Conservation (phyloP, 1,140 invertebrate genomes). For the Drosophila novamexicana region DNA sequence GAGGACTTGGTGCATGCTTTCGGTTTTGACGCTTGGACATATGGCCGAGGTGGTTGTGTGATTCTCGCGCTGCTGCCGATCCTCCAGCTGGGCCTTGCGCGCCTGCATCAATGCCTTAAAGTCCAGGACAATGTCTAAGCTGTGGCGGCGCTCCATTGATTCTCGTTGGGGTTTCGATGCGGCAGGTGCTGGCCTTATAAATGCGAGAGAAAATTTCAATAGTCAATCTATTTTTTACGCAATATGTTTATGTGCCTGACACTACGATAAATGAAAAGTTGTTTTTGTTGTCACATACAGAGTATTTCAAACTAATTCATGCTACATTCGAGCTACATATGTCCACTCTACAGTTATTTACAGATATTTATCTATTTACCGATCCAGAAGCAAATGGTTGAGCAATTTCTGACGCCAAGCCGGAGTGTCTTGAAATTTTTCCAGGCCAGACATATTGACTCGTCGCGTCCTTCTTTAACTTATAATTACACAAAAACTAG, state of each 20-base stretch:
- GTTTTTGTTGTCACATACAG: slow-evolving; percentile 6
- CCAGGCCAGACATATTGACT: slow-evolving; percentile 65
- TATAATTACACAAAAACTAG: not conserved
- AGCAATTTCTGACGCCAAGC: slow-evolving; percentile 73
- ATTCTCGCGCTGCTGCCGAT: not conserved
- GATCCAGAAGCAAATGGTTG: slow-evolving; percentile 62
- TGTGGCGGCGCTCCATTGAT: slow-evolving; percentile 47
- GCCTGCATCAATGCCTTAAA: slow-evolving; percentile 34
- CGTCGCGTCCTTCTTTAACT: slow-evolving; percentile 6
- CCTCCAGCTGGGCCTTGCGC: slow-evolving; percentile 4
- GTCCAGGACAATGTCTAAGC: slow-evolving; percentile 49
- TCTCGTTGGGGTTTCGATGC: slow-evolving; percentile 15
- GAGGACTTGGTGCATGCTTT: slow-evolving; percentile 20
- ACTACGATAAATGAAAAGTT: slow-evolving; percentile 15
- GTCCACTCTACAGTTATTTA: slow-evolving; percentile 3
- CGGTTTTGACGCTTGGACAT: not conserved
- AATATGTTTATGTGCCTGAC: not conserved
- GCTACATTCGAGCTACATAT: slow-evolving; percentile 9
- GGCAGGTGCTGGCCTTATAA: slow-evolving; percentile 19
- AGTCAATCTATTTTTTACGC: not conserved
- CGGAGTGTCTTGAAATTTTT: slow-evolving; percentile 74
- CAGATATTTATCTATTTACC: slow-evolving; percentile 69
- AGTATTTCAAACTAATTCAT: not conserved
- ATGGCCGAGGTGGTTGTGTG: slow-evolving; percentile 1
- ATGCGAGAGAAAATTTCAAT: slow-evolving; percentile 1